Percentiles rank a stretch among this genome's conserved stretches.
These are phyloP conservation scores for Polyommatus icarus DNA, from an alignment of 2,888 invertebrate genomes.

Conservation along the genomic window DNA sequence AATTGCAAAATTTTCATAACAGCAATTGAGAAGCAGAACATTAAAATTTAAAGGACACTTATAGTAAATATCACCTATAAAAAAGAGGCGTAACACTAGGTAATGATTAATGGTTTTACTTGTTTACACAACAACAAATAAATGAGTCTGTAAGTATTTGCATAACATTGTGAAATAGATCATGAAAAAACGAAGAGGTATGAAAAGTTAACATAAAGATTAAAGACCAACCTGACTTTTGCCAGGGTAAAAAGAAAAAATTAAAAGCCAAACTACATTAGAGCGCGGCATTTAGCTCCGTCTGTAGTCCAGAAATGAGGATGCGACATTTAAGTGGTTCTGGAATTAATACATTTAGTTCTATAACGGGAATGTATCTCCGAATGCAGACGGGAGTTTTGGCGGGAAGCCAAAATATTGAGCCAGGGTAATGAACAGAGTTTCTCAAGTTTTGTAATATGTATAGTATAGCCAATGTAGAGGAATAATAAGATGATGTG, in stretches of 20 bases:
- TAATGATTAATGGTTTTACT: neutral
- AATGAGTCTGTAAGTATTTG: neutral
- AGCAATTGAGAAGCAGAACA: neutral
- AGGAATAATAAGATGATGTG: neutral
- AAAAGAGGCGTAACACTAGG: neutral
- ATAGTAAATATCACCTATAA: neutral
- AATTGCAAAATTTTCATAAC: neutral
- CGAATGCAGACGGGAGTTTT: conserved; percentile 30
- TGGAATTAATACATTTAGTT: conserved; percentile 45
- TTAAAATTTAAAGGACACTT: neutral
- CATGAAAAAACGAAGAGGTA: neutral
- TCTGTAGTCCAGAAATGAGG: conserved; percentile 21
- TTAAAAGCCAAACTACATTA: neutral
- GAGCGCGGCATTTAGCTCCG: neutral
- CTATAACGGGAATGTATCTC: conserved; percentile 63
- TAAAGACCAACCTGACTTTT: neutral
- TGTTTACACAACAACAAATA: neutral
- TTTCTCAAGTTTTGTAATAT: conserved; percentile 22
- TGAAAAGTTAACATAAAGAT: neutral
- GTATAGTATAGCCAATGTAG: neutral
- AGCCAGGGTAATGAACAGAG: conserved; percentile 28
- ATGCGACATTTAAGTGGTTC: conserved; percentile 31
- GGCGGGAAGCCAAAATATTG: conserved; percentile 27
- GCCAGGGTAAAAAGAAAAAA: neutral
- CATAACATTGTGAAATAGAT: neutral